A percentile compares a stretch with the other conserved stretches of the same genome.
Conservation (phyloP, 2,113 vertebrate genomes). For the Origma solitaria region DNA sequence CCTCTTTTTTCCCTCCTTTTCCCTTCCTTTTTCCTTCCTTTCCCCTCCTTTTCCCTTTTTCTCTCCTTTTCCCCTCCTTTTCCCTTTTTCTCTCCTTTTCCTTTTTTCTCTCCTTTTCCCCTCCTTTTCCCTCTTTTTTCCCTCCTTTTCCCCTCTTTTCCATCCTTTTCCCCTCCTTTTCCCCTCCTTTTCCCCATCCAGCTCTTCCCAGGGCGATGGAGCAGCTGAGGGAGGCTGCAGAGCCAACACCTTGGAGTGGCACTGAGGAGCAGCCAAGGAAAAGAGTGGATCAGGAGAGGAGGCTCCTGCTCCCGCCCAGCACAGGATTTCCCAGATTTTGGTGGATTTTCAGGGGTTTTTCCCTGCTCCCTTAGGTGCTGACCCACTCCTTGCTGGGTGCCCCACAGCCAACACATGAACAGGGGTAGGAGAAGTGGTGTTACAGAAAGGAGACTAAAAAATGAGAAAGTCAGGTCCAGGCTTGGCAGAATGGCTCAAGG, state of each 20-base stretch:
- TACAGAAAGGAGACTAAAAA: neutral
- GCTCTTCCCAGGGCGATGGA: neutral
- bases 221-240: neutral
- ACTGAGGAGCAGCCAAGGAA: neutral
- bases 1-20: too few relatives aligned
- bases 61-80: too few relatives aligned
- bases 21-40: too few relatives aligned
- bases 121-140: too few relatives aligned
- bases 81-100: too few relatives aligned
- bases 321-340: neutral
- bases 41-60: too few relatives aligned
- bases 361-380: neutral
- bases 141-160: too few relatives aligned
- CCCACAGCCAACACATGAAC: neutral
- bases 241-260: neutral
- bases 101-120: too few relatives aligned
- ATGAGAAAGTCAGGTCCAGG: neutral
- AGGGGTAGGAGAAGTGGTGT: neutral
- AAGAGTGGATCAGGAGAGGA: neutral
- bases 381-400: neutral
- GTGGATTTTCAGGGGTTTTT: neutral
- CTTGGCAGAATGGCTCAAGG: neutral
- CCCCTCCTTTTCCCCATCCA: neutral
- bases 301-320: fast-evolving
- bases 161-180: too few relatives aligned